Evolutionary conservation across 2,888 invertebrate genomes (phyloP).

Genomic region (Polydrusus pterygomalis): DNA sequence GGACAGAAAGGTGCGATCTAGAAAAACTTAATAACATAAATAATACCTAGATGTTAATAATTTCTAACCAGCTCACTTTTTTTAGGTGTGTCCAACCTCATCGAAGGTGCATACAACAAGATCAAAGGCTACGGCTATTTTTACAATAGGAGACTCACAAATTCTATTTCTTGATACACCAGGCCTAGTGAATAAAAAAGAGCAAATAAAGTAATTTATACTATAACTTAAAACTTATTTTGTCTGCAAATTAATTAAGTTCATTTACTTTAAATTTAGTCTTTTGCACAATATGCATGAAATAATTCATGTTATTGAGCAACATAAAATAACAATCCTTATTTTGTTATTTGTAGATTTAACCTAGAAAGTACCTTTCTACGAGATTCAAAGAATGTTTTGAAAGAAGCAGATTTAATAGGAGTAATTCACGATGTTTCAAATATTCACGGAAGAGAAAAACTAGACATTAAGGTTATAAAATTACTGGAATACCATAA

Average conservation of each 20-base stretch:
- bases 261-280: too few species aligned
- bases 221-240: neutral
- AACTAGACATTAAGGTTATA: slow-evolving; percentile 81
- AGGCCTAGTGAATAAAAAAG: slow-evolving; percentile 84
- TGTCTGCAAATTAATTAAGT: too few species aligned
- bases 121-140: slow-evolving; percentile 82
- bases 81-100: slow-evolving; percentile 91
- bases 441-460: slow-evolving; percentile 80
- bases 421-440: slow-evolving; percentile 92
- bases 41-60: too few species aligned
- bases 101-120: slow-evolving; percentile 94
- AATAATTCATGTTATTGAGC: too few species aligned
- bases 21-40: neutral
- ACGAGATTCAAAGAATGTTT: slow-evolving; percentile 76
- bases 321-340: too few species aligned
- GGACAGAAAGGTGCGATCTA: slow-evolving; percentile 80
- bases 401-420: slow-evolving; percentile 85
- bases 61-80: slow-evolving; percentile 28
- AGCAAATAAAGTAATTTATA: slow-evolving; percentile 79
- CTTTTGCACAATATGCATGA: too few species aligned
- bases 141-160: slow-evolving; percentile 85
- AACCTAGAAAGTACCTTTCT: slow-evolving; percentile 76
- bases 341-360: slow-evolving; percentile 69
- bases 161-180: slow-evolving; percentile 96
- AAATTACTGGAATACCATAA: slow-evolving; percentile 79